Evolutionary conservation across 2,797 vertebrate genomes (phyloP).

Genomic region (Limnodromus scolopaceus): DNA sequence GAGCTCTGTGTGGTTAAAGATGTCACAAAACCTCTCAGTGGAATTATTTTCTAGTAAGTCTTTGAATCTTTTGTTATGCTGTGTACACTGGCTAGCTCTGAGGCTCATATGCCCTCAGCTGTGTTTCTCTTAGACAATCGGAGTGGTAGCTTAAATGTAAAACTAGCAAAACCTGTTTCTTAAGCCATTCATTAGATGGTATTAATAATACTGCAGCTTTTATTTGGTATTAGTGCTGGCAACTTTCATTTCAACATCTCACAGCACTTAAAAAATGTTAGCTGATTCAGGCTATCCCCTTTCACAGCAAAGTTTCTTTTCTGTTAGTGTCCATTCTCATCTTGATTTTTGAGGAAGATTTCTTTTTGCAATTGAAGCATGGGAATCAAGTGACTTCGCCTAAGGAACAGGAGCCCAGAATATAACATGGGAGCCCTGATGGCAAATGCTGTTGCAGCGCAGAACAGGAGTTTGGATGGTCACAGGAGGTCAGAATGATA

Average conservation of each 20-base stretch:
- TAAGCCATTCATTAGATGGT: conserved; percentile 26
- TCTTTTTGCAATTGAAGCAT: background rate
- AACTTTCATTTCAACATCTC: background rate
- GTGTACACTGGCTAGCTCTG: background rate
- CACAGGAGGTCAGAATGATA: background rate
- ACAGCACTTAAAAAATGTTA: background rate
- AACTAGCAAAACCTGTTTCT: background rate
- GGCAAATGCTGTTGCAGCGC: background rate
- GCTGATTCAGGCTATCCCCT: background rate
- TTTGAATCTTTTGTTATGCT: conserved; percentile 42
- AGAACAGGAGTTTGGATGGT: background rate
- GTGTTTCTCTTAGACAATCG: conserved; percentile 12
- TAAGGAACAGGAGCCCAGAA: background rate
- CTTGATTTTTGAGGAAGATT: background rate
- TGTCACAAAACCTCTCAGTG: conserved; percentile 8
- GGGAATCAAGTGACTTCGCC: background rate
- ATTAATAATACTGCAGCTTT: background rate
- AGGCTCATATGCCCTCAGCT: conserved; percentile 27
- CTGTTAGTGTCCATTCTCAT: background rate
- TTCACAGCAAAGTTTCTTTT: background rate
- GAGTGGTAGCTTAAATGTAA: conserved; percentile 7
- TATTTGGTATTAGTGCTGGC: background rate
- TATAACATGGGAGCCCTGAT: background rate
- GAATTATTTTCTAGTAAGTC: conserved; percentile 45
- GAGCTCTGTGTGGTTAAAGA: conserved; percentile 9